Evolutionary conservation across 2,888 invertebrate genomes (phyloP).

Genomic region (Aquatica leii): DNA sequence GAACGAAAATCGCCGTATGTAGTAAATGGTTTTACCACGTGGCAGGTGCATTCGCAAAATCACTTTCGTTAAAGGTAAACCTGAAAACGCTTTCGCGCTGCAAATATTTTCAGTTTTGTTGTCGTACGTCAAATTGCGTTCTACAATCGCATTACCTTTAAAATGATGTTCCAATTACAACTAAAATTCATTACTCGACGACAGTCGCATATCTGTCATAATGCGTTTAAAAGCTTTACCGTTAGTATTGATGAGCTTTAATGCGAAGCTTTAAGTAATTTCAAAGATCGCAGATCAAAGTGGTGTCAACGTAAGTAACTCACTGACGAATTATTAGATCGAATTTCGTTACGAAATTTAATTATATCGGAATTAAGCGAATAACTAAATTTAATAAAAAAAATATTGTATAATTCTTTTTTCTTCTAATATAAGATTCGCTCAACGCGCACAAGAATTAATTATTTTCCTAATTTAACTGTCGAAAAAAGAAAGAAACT

Average conservation of each 20-base stretch:
- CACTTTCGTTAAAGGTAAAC: constrained; percentile 8
- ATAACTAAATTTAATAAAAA: too few species aligned
- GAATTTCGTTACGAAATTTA: too few species aligned
- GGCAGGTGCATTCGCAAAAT: constrained; percentile 35
- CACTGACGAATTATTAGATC: too few species aligned
- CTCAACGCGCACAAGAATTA: too few species aligned
- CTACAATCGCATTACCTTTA: constrained; percentile 28
- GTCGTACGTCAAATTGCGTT: constrained; percentile 15
- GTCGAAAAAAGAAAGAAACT: too few species aligned
- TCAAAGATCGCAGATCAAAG: constrained; percentile 12
- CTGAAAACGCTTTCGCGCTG: constrained; percentile 5
- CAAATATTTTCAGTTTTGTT: constrained; percentile 9
- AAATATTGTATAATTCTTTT: too few species aligned
- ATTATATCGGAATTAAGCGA: too few species aligned
- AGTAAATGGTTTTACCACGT: constrained; percentile 51
- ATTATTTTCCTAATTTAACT: too few species aligned
- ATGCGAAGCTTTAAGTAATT: neutral
- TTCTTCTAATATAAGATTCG: too few species aligned
- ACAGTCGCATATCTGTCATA: constrained; percentile 26
- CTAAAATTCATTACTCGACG: constrained; percentile 28
- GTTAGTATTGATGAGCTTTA: constrained; percentile 20
- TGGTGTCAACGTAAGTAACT: neutral
- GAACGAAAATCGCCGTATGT: constrained; percentile 47
- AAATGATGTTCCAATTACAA: constrained; percentile 28
- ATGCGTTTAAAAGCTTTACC: constrained; percentile 22